Percentiles rank a stretch among this genome's conserved stretches.
Conservation (phyloP, 2,113 vertebrate species). For the Anhinga rufa region DNA sequence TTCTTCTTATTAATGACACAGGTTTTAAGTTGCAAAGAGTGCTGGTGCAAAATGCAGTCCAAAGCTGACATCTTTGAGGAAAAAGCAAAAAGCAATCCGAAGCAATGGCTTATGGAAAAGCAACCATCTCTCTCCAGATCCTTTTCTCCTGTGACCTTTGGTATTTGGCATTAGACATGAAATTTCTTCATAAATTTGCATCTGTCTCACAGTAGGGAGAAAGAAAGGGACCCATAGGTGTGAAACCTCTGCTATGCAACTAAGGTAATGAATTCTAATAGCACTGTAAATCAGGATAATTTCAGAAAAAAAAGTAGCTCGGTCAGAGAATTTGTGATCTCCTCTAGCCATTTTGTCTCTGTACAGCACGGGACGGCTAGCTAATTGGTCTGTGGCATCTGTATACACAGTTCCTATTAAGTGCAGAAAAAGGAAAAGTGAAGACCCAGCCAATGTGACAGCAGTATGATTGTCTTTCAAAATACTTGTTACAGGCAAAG, state of each 20-base stretch:
- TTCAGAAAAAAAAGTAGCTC: background rate
- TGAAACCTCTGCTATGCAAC: background rate
- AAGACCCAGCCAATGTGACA: background rate
- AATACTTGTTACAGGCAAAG: background rate
- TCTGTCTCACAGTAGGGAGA: background rate
- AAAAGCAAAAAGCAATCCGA: background rate
- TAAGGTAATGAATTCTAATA: background rate
- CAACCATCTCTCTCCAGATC: background rate
- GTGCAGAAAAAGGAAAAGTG: background rate
- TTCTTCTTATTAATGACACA: background rate
- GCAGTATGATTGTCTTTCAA: background rate
- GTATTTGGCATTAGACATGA: background rate
- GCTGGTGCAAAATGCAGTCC: background rate
- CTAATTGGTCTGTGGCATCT: background rate
- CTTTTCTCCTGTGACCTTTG: background rate
- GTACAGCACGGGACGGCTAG: background rate
- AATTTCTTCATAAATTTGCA: background rate
- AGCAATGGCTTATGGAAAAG: background rate
- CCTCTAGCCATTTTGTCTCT: background rate
- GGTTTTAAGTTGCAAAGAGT: background rate
- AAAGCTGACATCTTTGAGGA: background rate
- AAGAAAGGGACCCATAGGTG: rapidly evolving
- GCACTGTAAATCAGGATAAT: background rate
- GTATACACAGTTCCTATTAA: background rate
- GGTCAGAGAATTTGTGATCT: background rate